Conservation (phyloP, 1,140 invertebrate species). For the Leptinotarsa undecemlineata region DNA sequence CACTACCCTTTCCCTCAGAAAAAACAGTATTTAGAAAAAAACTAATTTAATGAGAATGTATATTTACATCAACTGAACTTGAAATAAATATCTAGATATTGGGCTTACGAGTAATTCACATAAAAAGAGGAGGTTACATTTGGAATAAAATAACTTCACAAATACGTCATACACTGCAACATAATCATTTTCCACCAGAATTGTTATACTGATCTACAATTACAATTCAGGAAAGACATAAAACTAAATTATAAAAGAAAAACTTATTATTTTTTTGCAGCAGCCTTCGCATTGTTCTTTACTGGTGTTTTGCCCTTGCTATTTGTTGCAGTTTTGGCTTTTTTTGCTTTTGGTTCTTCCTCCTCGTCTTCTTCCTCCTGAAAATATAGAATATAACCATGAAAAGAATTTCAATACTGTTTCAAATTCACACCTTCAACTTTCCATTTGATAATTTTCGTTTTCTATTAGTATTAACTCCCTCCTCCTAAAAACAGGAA, state of each 20-base stretch:
- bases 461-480: conserved; percentile 33
- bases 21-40: conserved; percentile 41
- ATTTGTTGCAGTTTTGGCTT: conserved; percentile 68
- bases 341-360: conserved; percentile 65
- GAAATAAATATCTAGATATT: conserved; percentile 35
- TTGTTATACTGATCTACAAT: background rate
- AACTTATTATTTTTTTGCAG: conserved; percentile 37
- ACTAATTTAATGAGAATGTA: conserved; percentile 51
- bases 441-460: conserved; percentile 41
- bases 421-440: conserved; percentile 31
- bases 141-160: conserved; percentile 24
- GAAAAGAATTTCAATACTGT: background rate
- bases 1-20: background rate
- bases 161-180: conserved; percentile 21
- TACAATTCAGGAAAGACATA: background rate
- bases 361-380: conserved; percentile 67
- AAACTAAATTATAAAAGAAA: conserved; percentile 6
- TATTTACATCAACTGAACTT: conserved; percentile 48
- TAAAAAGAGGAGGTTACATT: conserved; percentile 27
- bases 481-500: conserved; percentile 35
- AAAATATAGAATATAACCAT: conserved; percentile 38
- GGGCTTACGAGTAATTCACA: conserved; percentile 28
- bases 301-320: conserved; percentile 59
- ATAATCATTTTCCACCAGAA: conserved; percentile 11
- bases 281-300: conserved; percentile 58